A percentile compares a stretch with the other conserved stretches of the same genome.
phyloP scores from a whole-genome alignment of 1,140 invertebrate species.

The Plectus sambesii region DNA sequence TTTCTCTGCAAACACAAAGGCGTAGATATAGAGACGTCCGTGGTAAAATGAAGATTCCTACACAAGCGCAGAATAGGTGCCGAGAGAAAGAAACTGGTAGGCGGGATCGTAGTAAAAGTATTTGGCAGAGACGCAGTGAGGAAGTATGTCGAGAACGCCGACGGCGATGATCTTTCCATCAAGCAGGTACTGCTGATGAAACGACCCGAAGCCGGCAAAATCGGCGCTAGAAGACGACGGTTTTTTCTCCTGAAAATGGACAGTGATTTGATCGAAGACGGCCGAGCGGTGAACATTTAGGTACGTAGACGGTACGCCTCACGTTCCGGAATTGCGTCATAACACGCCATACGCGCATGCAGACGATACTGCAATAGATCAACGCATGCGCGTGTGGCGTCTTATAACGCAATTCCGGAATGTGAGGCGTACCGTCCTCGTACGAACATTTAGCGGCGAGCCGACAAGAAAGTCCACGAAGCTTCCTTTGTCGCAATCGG shows the following conservation, averaged over 20 bases:
- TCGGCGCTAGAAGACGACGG: neutral
- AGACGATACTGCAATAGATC: too few relatives aligned
- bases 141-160: conserved; percentile 88
- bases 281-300: too few relatives aligned
- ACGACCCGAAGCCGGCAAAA: conserved; percentile 63
- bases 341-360: too few relatives aligned
- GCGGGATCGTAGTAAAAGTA: conserved; percentile 97
- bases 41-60: neutral
- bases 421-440: too few relatives aligned
- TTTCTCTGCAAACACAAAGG: conserved; percentile 62
- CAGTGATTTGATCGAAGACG: neutral
- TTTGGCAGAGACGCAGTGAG: conserved; percentile 81
- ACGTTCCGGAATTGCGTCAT: too few relatives aligned
- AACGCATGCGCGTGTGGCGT: too few relatives aligned
- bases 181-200: conserved; percentile 92
- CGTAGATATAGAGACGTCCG: neutral
- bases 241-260: conserved; percentile 3
- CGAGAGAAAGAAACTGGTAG: conserved; percentile 71
- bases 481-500: conserved; percentile 60
- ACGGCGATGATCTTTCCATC: conserved; percentile 80
- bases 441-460: conserved; percentile 61
- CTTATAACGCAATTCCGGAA: too few relatives aligned
- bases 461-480: conserved; percentile 73
- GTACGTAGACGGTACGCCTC: too few relatives aligned
- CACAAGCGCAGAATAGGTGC: conserved; percentile 70